phyloP scores from a whole-genome alignment of 2,797 vertebrate genomes.

The Salmo trutta region DNA sequence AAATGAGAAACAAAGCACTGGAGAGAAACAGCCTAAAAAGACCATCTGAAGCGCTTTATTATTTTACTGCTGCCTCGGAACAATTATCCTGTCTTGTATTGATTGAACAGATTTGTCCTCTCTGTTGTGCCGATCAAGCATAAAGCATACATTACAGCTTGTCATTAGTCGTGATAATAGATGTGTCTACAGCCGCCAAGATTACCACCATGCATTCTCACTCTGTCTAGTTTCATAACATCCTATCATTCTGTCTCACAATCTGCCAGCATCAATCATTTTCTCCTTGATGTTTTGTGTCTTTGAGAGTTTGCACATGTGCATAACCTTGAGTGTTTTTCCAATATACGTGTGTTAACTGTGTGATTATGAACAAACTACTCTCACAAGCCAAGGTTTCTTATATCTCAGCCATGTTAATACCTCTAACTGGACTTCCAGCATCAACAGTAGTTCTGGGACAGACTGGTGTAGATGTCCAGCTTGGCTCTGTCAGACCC shows the following conservation, averaged over 20 bases:
- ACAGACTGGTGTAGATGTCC: background rate
- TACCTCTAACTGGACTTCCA: background rate
- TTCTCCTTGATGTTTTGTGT: conserved; percentile 9
- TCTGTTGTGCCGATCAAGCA: conserved; percentile 29
- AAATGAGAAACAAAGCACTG: conserved; percentile 38
- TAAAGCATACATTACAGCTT: conserved; percentile 31
- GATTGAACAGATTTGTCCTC: conserved; percentile 33
- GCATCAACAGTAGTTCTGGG: background rate
- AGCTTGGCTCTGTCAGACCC: background rate
- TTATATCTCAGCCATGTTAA: background rate
- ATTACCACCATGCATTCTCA: conserved; percentile 20
- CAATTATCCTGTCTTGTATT: conserved; percentile 36
- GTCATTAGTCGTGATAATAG: conserved; percentile 20
- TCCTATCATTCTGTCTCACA: conserved; percentile 17
- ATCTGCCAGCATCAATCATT: conserved; percentile 13
- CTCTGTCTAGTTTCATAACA: background rate
- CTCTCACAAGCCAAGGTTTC: background rate
- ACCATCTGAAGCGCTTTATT: conserved; percentile 28
- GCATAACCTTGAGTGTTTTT: background rate
- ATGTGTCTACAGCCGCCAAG: conserved; percentile 9
- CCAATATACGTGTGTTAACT: background rate
- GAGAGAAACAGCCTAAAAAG: conserved; percentile 39
- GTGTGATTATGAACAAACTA: background rate
- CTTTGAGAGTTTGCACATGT: background rate
- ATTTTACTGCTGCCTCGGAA: conserved; percentile 20